Evolutionary conservation across 2,797 vertebrate genomes (phyloP), one percentile per base, ranked within the genome.

Genomic region (Hoplostethus atlanticus): DNA sequence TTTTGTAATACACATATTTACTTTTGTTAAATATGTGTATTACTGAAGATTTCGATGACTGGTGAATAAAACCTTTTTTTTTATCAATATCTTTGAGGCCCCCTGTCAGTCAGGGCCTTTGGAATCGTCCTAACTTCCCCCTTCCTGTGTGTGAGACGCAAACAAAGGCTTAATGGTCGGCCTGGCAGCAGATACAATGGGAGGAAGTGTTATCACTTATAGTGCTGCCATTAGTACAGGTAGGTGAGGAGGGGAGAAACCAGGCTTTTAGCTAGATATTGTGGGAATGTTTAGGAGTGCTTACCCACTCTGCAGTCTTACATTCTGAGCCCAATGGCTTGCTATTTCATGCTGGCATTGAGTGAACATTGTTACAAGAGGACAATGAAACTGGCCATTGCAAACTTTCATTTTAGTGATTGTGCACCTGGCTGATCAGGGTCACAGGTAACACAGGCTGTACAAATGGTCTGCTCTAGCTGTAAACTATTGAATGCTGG

Each of bases 201-300:
- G 51, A 28, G 4, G 51, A 9, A 28, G 5, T 53, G 51, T 46
- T 46, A 15, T 5, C 15, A 13, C 44, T 53, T n/a, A 53, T 30
- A 9, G 25, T 17, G 51, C 51, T 12, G 17, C 51, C 66, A 67
- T 54, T 71, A 72, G 55, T 63, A 57, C 61, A 82, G 51, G 63
- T 62, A 59, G n/a, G 46, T 40, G 67, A 62, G 50, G 60, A 76
- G 62, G 79, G 21, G 55, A 76, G 62, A 57, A 77, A 69, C 17
- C 9, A 56, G 76, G 71, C 83, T 83, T 88, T 87, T 81, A 88
- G 76, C 75, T 66, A 2, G 36, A 34, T 53, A 59, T 80, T 58
- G 77, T 68, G 69, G 83, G 62, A 71, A 72, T 80, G 53, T 73
- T 73, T 56, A 64, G 73, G 66, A 81, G 76, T 64, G 66, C 57